Evolutionary conservation across 2,888 invertebrate species (phyloP).

Genomic region (Synergus gifuensis): DNA sequence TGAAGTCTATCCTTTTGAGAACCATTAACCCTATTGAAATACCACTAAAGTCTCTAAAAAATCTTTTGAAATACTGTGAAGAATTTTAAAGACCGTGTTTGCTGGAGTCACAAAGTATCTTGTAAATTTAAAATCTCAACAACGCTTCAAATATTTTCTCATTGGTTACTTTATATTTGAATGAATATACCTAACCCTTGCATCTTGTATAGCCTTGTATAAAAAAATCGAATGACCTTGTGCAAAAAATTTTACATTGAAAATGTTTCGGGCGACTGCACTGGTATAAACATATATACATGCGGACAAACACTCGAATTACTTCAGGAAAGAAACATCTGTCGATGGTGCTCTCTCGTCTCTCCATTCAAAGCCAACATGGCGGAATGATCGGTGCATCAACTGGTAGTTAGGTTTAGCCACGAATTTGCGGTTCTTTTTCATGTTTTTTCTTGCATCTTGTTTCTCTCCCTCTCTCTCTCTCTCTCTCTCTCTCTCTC

Average conservation of each 20-base stretch:
- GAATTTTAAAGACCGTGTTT: background rate
- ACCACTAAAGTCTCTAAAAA: background rate
- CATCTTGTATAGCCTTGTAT: background rate
- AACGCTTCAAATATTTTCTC: too few species aligned
- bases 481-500: slow-evolving; percentile 42
- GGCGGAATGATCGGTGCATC: slow-evolving; percentile 77
- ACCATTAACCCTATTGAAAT: slow-evolving; percentile 10
- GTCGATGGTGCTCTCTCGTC: slow-evolving; percentile 70
- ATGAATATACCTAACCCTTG: background rate
- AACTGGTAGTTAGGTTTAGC: slow-evolving; percentile 75
- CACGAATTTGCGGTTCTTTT: slow-evolving; percentile 77
- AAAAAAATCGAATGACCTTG: background rate
- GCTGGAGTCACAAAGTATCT: background rate
- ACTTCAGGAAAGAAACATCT: slow-evolving; percentile 68
- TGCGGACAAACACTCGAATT: slow-evolving; percentile 64
- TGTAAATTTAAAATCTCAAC: too few species aligned
- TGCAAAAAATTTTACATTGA: background rate
- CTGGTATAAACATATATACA: slow-evolving; percentile 9
- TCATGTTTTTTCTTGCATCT: slow-evolving; percentile 53
- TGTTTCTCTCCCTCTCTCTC: slow-evolving; percentile 43
- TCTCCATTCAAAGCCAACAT: slow-evolving; percentile 73
- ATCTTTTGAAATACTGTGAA: background rate
- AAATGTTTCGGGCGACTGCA: background rate
- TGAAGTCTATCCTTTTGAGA: slow-evolving; percentile 8
- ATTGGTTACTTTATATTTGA: background rate